A percentile compares a stretch with the other conserved stretches of the same genome.
Evolutionary conservation across 2,888 invertebrate genomes (phyloP).

Genomic region (Notocelia uddmanniana): DNA sequence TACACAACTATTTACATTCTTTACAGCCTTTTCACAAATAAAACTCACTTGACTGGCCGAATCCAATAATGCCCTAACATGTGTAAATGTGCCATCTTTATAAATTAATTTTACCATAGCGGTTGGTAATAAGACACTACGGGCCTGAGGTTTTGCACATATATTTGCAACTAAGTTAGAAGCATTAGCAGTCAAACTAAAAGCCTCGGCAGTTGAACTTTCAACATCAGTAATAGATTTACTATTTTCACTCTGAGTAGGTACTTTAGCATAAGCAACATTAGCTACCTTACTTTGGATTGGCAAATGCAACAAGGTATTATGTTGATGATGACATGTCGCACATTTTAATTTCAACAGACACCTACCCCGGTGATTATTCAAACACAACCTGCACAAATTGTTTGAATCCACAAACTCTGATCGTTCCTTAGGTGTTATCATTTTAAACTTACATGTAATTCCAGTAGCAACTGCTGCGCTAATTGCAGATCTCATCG

Average conservation of each 20-base stretch:
- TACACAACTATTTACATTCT: not conserved
- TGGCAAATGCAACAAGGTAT: not conserved
- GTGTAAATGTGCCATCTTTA: not conserved
- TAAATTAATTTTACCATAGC: not conserved
- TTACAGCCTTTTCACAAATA: not conserved
- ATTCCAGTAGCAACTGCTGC: not conserved
- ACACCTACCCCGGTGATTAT: not conserved
- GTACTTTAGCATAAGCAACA: not conserved
- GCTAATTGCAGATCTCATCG: not conserved
- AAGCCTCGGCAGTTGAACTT: not conserved
- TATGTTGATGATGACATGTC: not conserved
- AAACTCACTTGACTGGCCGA: not conserved
- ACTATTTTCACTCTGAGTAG: not conserved
- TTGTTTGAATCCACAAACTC: not conserved
- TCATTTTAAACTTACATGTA: constrained; percentile 1
- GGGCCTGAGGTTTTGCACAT: not conserved
- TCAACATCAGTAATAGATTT: not conserved
- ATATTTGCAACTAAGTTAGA: no score
- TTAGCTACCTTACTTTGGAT: not conserved
- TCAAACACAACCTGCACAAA: not conserved
- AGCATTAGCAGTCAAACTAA: not conserved
- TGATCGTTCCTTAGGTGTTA: not conserved
- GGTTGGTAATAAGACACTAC: not conserved
- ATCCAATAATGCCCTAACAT: not conserved
- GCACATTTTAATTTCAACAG: not conserved